Base-by-base conservation (phyloP, 2,113 vertebrate species). In the Trochalopteron elliotii region DNA sequence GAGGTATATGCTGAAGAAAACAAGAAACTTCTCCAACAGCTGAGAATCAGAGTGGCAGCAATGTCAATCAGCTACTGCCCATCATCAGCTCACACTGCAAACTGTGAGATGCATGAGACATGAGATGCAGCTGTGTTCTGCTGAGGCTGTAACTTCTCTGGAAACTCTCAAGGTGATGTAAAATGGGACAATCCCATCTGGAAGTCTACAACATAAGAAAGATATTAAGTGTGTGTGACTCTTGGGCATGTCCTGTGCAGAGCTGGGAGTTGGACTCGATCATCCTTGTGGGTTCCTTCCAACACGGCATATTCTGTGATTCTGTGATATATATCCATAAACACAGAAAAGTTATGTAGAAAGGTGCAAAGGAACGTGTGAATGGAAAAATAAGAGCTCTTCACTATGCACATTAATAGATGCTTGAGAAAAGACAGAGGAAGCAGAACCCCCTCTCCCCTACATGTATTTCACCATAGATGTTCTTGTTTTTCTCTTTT, bases 191-290 rank as follows among this genome's bases (percentile, higher is more conserved):
- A 68, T 7, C 4, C 20, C 47, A 31, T 42, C 68, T 27, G 1
- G 61, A 77, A 78, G 17, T 70, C 52, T 22, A 37, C 44, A 76
- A 42, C 17, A 22, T 9, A 67, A 42, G 20, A 42, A 40, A 56
- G 4, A 31, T 57, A 65, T 10, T 5, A 35, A 85, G 35, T 35
- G 12, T 42, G 17, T 50, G 21, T 68, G 61, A 27, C 4, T 50
- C 25, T 8, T 67, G 61, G n/a, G 9, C 14, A 20, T 59, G 44
- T 50, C 13, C 44, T 37, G 17, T 42, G 44, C 21, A 37, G 25
- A 16, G 21, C 31, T 7, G 9, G 44, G 7, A 50, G 14, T 1
- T 35, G 31, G 31, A 68, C 44, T 59, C 0, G 0, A 14, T 50
- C 13, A 27, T 76, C 44, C 17, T 22, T 37, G 27, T 11, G 45